phyloP scores from a whole-genome alignment of 2,888 invertebrate genomes.

The Palloptera scutellata region DNA sequence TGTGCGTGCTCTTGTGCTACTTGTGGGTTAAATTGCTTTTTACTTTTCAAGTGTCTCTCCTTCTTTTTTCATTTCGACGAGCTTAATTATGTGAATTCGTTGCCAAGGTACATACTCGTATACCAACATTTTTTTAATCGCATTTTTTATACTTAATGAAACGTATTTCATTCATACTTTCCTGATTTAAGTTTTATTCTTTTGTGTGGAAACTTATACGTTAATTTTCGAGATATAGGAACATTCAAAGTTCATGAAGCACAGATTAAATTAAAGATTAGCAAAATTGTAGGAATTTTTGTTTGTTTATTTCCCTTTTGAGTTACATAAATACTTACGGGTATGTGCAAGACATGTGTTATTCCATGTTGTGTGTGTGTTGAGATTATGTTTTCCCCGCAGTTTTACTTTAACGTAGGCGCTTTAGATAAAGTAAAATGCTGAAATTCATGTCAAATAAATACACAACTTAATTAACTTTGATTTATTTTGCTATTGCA shows the following conservation, averaged over 20 bases:
- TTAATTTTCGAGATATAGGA: background rate
- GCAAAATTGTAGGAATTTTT: background rate
- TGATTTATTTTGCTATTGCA: too few relatives aligned
- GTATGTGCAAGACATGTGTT: too few relatives aligned
- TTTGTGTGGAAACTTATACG: background rate
- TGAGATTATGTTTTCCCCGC: too few relatives aligned
- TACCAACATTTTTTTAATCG: background rate
- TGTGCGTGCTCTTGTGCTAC: background rate
- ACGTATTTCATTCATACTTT: background rate
- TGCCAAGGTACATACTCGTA: background rate
- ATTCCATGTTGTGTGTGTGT: too few relatives aligned
- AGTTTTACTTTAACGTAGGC: too few relatives aligned
- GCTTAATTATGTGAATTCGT: slow-evolving; percentile 1
- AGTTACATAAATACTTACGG: too few relatives aligned
- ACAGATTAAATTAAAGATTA: background rate
- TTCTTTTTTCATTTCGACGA: background rate
- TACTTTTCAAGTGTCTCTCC: slow-evolving; percentile 8
- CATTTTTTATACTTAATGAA: slow-evolving; percentile 4
- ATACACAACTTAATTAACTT: too few relatives aligned
- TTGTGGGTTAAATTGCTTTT: slow-evolving; percentile 17
- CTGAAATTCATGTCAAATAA: too few relatives aligned
- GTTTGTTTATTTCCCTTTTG: too few relatives aligned
- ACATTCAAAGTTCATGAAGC: slow-evolving; percentile 2
- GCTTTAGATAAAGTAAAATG: too few relatives aligned
- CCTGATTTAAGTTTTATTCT: background rate